These are phyloP conservation scores for Patella vulgata DNA, from an alignment of 1,140 invertebrate genomes.

Conservation along the genomic window DNA sequence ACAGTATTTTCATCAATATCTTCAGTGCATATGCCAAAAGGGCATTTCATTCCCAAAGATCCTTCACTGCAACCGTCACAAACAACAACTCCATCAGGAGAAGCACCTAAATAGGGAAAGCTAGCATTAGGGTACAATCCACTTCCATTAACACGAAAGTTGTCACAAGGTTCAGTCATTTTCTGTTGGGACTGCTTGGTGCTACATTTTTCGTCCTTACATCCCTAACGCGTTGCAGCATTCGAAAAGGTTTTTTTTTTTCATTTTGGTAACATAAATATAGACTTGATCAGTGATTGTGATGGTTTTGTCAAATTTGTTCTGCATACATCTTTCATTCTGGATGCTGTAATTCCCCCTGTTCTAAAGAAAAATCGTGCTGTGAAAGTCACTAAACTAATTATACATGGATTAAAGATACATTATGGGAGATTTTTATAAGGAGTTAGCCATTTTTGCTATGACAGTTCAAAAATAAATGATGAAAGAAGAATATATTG, in stretches of 20 bases:
- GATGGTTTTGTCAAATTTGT: constrained; percentile 15
- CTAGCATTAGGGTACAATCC: constrained; percentile 32
- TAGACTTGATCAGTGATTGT: constrained; percentile 14
- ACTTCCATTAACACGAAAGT: constrained; percentile 22
- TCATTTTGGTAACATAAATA: constrained; percentile 28
- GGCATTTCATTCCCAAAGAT: constrained; percentile 39
- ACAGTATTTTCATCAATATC: background rate
- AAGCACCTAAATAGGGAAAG: constrained; percentile 31
- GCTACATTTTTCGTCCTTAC: constrained; percentile 27
- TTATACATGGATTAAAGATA: no score
- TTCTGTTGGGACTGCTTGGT: background rate
- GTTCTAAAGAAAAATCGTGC: constrained; percentile 24
- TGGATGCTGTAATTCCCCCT: constrained; percentile 36
- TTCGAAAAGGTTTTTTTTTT: constrained; percentile 13
- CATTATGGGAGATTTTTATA: no score
- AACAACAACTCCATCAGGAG: constrained; percentile 26
- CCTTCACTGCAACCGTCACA: constrained; percentile 36
- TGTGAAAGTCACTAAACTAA: no score
- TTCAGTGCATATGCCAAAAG: constrained; percentile 21
- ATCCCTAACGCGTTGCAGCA: constrained; percentile 31
- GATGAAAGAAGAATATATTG: no score
- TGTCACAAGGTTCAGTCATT: constrained; percentile 11
- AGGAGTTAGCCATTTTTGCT: no score
- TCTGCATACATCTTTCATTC: constrained; percentile 24
- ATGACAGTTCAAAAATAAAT: no score